Conservation (phyloP, 2,797 vertebrate genomes). For the Taenioides sp. region DNA sequence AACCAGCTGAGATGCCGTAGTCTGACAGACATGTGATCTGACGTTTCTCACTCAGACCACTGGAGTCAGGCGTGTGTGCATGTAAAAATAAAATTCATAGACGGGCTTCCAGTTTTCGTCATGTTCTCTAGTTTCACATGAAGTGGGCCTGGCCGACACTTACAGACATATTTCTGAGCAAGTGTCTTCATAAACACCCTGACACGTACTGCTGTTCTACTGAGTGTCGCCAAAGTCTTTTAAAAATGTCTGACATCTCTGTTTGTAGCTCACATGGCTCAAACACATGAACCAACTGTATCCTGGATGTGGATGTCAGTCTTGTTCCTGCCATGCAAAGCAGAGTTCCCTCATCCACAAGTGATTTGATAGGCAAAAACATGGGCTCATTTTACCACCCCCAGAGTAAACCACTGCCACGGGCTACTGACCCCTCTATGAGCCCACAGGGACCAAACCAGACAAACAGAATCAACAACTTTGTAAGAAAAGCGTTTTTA, state of each 20-base stretch:
- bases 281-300: constrained; percentile 13
- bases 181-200: constrained; percentile 69
- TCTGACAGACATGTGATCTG: constrained; percentile 46
- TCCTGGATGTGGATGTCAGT: constrained; percentile 10
- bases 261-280: constrained; percentile 3
- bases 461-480: background rate
- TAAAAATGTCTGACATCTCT: constrained; percentile 39
- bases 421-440: constrained; percentile 63
- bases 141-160: constrained; percentile 27
- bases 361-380: constrained; percentile 73
- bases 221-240: constrained; percentile 57
- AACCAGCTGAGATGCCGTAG: constrained; percentile 47
- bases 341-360: constrained; percentile 43
- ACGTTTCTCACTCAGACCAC: constrained; percentile 8
- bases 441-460: constrained; percentile 39
- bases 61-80: constrained; percentile 33
- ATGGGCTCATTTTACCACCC: constrained; percentile 61
- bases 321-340: constrained; percentile 77
- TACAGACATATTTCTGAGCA: constrained; percentile 54
- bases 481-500: background rate
- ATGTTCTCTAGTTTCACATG: constrained; percentile 37
- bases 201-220: constrained; percentile 54
- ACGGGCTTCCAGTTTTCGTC: constrained; percentile 30
- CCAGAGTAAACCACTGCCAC: constrained; percentile 66
- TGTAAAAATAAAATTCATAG: constrained; percentile 65